Evolutionary conservation across 2,888 invertebrate species (phyloP).

Genomic region (Lasiommata megera): DNA sequence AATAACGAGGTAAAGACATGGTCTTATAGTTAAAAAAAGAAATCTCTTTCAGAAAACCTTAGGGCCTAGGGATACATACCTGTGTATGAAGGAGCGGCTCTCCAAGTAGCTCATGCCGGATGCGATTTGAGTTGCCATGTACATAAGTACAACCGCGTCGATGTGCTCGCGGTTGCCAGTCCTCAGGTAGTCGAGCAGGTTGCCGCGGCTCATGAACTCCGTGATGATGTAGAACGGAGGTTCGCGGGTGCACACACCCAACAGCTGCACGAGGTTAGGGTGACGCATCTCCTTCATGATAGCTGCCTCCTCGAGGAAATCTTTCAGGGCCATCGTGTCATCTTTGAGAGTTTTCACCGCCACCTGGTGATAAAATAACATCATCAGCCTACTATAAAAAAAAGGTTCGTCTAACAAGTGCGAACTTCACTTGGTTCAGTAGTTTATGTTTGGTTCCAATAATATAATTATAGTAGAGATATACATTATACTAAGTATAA

Average conservation of each 20-base stretch:
- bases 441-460: no score
- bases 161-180: conserved; percentile 92
- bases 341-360: conserved; percentile 99
- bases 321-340: conserved; percentile 99
- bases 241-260: conserved; percentile 99
- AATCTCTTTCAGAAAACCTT: neutral
- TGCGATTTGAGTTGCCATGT: conserved; percentile 99
- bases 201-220: conserved; percentile 99
- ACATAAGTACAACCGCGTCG: conserved; percentile 97
- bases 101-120: conserved; percentile 99
- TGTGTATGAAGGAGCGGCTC: conserved; percentile 96
- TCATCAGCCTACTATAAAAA: no score
- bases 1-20: neutral
- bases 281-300: conserved; percentile 99
- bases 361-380: conserved; percentile 64
- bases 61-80: conserved; percentile 55
- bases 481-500: no score
- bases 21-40: neutral
- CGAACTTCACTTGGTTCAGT: no score
- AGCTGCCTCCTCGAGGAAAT: conserved; percentile 98
- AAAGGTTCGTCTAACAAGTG: no score
- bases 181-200: conserved; percentile 96
- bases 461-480: no score
- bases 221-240: conserved; percentile 99
- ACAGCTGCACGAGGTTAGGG: conserved; percentile 97